Base-by-base conservation (phyloP, 1,140 invertebrate species). In the Drosophila obscura region DNA sequence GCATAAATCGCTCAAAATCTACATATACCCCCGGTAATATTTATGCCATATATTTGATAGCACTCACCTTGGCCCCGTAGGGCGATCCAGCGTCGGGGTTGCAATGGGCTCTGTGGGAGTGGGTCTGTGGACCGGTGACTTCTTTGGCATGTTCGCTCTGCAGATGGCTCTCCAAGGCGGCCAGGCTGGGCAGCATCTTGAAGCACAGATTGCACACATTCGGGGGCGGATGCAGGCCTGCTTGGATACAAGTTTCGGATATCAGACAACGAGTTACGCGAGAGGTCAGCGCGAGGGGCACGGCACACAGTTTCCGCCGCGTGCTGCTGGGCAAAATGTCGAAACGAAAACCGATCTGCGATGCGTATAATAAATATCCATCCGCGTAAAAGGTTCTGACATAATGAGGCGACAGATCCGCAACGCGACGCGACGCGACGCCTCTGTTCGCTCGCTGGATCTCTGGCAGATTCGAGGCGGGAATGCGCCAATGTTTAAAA, bases 131-230 rank as follows among this genome's bases (percentile, higher is more conserved):
- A 43, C 35, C 67, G 51, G 83, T 26, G 28, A 72, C 66, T 71
- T 91, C 90, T 91, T 91, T 91, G 83, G 90, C 81, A 89, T 91
- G 90, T 78, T 91, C 90, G 59, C 60, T 90, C 90, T 98, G 95
- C 93, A 98, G 97, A 94, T 99, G 98, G 92, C 98, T 98, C 93
- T 99, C 98, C 88, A 99, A 94, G 60, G 98, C 98, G 63, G 97
- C 98, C 93, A 98, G 95, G 94, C 97, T 99, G 81, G 98, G 98
- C 93, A 99, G 99, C 71, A 98, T 98, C 94, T 99, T 99, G 95
- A 97, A 98, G 94, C 98, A 99, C 92, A 99, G 95, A 93, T 98
- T 97, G 94, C 98, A 99, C 80, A 98, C 99, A 77, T 91, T 76
- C 56, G 90, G 78, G 58, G 83, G 85, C 62, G 87, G 77, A 52